Evolutionary conservation across 1,140 invertebrate genomes (phyloP), one percentile per base, ranked within the genome.

Genomic region (Drosophila littoralis): DNA sequence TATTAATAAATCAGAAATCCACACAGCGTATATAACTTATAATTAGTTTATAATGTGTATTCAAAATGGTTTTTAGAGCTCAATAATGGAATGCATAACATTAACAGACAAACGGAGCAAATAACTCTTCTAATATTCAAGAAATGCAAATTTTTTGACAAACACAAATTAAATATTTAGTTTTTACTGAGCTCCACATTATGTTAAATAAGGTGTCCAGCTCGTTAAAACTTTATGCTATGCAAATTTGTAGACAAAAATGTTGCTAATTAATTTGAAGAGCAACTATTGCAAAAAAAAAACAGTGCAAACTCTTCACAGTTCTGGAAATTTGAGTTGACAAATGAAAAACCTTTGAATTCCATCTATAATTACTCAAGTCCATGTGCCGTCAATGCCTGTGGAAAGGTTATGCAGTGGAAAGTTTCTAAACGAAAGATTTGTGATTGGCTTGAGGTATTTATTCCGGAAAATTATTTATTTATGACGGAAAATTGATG

Each of bases 401-500:
- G 22, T 32, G 66, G 48, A 69, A 68, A 60, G 51, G 55, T 59
- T 51, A 12, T 10, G 7, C 15, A 52, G 8, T 9, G 66, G 48
- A 61, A 45, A 64, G 32, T 42, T 42, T 51, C 28, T 35, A 51
- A 51, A 35, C n/a, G n/a, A 51, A 13, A 52, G 7, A 28, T 17
- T 12, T 52, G 50, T 9, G 32, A 15, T 35, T 51, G 12, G 7
- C 28, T 12, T 10, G 17, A 33, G 12, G 38, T n/a, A 40, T 40
- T 40, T 12, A n/a, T 40, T n/a, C 38, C 0, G 22, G n/a, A 13
- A 43, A 43, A 48, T 22, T 22, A 22, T 22, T 22, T 28, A 48
- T 48, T 10, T 10, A 45, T 45, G 28, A 22, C 36, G 33, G 51
- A 54, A 54, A 54, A 10, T 35, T 17, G 32, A 36, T 36, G 15